Conservation (phyloP, 2,113 vertebrate species). For the Salvator merianae region DNA sequence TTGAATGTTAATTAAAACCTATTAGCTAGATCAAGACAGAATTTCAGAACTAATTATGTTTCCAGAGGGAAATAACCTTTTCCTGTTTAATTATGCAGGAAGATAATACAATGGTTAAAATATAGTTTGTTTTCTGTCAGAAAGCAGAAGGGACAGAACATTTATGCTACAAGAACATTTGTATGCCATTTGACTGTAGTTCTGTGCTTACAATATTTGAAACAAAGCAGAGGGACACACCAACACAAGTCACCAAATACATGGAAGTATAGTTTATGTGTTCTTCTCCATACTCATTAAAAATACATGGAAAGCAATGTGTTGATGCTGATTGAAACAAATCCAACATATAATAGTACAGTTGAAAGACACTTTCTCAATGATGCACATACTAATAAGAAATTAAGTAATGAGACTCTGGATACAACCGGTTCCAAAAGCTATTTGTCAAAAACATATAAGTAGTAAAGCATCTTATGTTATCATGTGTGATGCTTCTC, state of each 20-base stretch:
- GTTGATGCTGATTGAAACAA: no score
- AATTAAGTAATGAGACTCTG: no score
- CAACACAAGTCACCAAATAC: not conserved
- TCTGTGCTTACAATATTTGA: not conserved
- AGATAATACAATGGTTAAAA: conserved; percentile 15
- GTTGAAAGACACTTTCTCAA: no score
- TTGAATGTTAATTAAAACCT: conserved; percentile 28
- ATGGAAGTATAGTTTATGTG: not conserved
- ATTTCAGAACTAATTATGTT: conserved; percentile 13
- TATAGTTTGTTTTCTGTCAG: conserved; percentile 6
- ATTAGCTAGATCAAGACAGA: conserved; percentile 20
- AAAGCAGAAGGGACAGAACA: conserved; percentile 1
- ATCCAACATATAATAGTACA: no score
- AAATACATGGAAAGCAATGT: not conserved
- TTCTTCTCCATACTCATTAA: not conserved
- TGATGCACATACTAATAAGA: no score
- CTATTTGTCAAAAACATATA: no score
- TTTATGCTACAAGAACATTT: conserved; percentile 7
- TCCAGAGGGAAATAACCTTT: not conserved
- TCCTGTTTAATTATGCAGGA: conserved; percentile 17
- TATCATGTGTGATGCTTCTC: no score
- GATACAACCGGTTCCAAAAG: no score
- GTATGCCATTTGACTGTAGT: not conserved
- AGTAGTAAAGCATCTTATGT: no score
- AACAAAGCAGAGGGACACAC: not conserved